Conservation (phyloP, 1,140 invertebrate species). For the Megalonaias nervosa region DNA sequence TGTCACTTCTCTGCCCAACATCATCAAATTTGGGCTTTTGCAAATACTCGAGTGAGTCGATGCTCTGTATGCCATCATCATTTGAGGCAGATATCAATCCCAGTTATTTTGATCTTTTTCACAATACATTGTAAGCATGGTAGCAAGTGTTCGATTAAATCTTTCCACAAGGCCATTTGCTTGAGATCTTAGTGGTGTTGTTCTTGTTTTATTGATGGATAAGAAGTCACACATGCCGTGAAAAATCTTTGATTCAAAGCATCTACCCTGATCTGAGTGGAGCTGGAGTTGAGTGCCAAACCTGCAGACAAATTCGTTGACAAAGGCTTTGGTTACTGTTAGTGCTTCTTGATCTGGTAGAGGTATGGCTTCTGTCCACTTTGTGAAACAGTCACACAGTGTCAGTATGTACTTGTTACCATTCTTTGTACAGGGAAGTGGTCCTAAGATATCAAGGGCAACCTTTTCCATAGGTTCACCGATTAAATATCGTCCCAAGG, state of each 20-base stretch:
- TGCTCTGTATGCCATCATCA: too few species aligned
- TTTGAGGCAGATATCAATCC: too few species aligned
- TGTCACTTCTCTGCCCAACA: too few species aligned
- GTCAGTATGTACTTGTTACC: constrained; percentile 57
- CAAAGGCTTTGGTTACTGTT: constrained; percentile 61
- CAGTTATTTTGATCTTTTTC: too few species aligned
- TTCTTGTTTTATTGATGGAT: constrained; percentile 24
- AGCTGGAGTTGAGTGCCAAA: constrained; percentile 66
- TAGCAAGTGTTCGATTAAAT: neutral
- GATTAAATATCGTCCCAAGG: neutral
- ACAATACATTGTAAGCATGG: constrained; percentile 4
- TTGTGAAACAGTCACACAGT: constrained; percentile 51
- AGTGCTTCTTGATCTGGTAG: constrained; percentile 46
- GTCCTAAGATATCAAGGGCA: constrained; percentile 45
- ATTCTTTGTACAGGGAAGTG: constrained; percentile 31
- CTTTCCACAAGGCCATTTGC: constrained; percentile 20
- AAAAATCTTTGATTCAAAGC: constrained; percentile 37
- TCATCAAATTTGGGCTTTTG: too few species aligned
- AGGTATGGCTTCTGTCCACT: constrained; percentile 46
- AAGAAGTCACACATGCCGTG: constrained; percentile 24
- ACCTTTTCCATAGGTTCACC: constrained; percentile 33
- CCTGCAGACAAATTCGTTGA: constrained; percentile 58
- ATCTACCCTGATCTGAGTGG: constrained; percentile 59
- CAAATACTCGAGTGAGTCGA: too few species aligned
- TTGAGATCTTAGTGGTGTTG: constrained; percentile 2